phyloP scores from a whole-genome alignment of 1,140 invertebrate species.

The Plutomurus gul region DNA sequence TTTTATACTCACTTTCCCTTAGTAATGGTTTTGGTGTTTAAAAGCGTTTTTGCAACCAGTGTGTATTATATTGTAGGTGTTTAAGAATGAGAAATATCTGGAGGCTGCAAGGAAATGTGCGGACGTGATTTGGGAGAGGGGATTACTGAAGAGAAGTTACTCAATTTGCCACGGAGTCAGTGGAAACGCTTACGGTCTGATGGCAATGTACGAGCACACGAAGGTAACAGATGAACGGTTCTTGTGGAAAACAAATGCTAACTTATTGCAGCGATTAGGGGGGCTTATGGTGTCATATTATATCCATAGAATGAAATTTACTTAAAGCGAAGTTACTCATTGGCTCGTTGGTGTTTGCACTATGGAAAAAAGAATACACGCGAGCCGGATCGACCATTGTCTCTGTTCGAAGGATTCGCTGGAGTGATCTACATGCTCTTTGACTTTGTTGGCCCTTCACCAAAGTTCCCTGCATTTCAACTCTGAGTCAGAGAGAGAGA shows the following conservation, averaged over 20 bases:
- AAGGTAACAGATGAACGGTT: slow-evolving; percentile 64
- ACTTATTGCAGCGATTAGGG: neutral
- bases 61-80: slow-evolving; percentile 64
- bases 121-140: slow-evolving; percentile 81
- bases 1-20: neutral
- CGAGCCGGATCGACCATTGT: slow-evolving; percentile 76
- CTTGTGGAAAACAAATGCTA: neutral
- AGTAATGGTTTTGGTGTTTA: neutral
- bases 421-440: slow-evolving; percentile 50
- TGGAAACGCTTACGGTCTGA: slow-evolving; percentile 88
- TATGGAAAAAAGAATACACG: slow-evolving; percentile 71
- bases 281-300: neutral
- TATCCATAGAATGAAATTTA: slow-evolving; percentile 34
- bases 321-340: slow-evolving; percentile 76
- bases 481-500: no score
- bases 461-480: slow-evolving; percentile 46
- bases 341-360: slow-evolving; percentile 81
- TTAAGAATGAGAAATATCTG: slow-evolving; percentile 74
- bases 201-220: slow-evolving; percentile 79
- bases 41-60: neutral
- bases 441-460: slow-evolving; percentile 39
- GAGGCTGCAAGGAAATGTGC: slow-evolving; percentile 71
- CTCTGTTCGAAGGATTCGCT: slow-evolving; percentile 78
- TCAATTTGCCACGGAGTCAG: slow-evolving; percentile 89
- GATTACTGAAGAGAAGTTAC: slow-evolving; percentile 86